Evolutionary conservation across 2,888 invertebrate genomes (phyloP).

Genomic region (Allacma fusca): DNA sequence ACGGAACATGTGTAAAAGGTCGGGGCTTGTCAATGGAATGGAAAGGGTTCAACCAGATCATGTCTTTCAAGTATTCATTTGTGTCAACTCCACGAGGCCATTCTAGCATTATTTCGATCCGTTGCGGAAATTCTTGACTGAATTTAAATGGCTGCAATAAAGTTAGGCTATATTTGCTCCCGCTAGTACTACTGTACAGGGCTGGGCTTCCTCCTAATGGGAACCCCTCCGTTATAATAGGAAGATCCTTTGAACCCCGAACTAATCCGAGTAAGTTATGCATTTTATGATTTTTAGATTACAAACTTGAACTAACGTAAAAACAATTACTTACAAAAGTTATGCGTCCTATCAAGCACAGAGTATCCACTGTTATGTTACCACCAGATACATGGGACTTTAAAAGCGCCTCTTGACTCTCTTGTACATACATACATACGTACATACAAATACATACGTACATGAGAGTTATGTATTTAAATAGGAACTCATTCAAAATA

Average conservation of each 20-base stretch:
- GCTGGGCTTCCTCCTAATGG: too few species aligned
- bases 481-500: too few species aligned
- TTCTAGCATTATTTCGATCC: conserved; percentile 11
- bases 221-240: too few species aligned
- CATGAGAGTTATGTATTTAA: too few species aligned
- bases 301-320: background rate
- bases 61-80: conserved; percentile 28
- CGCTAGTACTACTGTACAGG: too few species aligned
- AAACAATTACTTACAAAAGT: background rate
- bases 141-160: conserved; percentile 12
- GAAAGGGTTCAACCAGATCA: conserved; percentile 11
- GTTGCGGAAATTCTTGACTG: conserved; percentile 2
- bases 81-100: conserved; percentile 21
- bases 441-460: too few species aligned
- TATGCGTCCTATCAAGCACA: too few species aligned
- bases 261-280: background rate
- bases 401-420: too few species aligned
- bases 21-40: background rate
- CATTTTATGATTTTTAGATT: conserved; percentile 16
- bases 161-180: background rate
- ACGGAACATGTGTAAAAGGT: background rate
- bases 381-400: too few species aligned
- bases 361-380: too few species aligned
- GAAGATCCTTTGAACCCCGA: background rate
- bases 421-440: too few species aligned